Evolutionary conservation across 2,113 vertebrate species (phyloP).

Genomic region (Rutilus rutilus): DNA sequence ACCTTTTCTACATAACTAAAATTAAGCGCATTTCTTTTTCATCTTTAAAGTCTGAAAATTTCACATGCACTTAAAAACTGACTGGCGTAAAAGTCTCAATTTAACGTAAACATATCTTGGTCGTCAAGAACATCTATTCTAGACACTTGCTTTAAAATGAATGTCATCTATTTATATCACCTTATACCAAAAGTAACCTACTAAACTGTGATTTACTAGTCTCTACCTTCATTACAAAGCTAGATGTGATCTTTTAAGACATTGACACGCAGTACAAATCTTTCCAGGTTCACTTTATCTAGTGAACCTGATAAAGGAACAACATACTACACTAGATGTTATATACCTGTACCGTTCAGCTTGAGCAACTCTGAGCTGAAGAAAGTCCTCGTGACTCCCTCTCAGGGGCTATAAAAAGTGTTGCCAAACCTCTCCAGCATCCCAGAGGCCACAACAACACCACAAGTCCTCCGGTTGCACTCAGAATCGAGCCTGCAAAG

Average conservation of each 20-base stretch:
- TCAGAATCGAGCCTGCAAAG: conserved; percentile 6
- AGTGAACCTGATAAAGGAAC: neutral
- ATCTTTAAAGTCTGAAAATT: neutral
- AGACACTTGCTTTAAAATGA: neutral
- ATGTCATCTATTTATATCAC: neutral
- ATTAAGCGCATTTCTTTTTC: neutral
- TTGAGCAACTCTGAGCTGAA: neutral
- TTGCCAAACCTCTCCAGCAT: conserved; percentile 21
- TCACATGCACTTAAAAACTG: neutral
- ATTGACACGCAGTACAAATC: neutral
- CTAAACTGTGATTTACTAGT: neutral
- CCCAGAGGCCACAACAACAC: conserved; percentile 29
- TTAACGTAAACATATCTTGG: neutral
- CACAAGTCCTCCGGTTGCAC: neutral
- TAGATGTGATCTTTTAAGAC: neutral
- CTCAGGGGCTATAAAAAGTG: conserved; percentile 22
- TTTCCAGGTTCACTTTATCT: neutral
- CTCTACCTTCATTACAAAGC: neutral
- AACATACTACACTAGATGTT: neutral
- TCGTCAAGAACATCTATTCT: neutral
- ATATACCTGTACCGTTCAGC: conserved; percentile 3
- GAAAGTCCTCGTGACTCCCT: conserved; percentile 31
- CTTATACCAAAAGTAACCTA: neutral
- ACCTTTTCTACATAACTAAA: too few relatives aligned
- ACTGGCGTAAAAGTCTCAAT: neutral